These are phyloP conservation scores for Lacerta agilis DNA, from an alignment of 2,797 vertebrate genomes.

Conservation along the genomic window DNA sequence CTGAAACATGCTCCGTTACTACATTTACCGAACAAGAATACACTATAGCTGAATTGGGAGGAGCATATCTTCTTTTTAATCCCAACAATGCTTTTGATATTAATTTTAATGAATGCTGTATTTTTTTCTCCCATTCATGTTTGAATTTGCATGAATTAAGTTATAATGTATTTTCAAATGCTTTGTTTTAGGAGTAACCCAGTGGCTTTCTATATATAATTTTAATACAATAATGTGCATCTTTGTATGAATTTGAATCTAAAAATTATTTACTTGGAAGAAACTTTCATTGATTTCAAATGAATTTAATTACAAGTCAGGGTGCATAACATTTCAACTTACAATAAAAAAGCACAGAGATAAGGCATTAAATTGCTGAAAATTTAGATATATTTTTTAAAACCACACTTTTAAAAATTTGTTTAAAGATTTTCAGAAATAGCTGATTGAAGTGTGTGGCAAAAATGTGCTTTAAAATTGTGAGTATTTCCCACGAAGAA, in stretches of 20 bases:
- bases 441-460: background rate
- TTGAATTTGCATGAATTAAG: background rate
- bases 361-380: background rate
- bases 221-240: background rate
- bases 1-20: background rate
- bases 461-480: too few species aligned
- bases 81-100: too few species aligned
- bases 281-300: background rate
- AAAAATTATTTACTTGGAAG: background rate
- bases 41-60: too few species aligned
- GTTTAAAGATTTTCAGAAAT: background rate
- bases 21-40: background rate
- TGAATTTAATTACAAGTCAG: background rate
- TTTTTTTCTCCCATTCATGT: background rate
- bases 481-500: too few species aligned
- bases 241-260: background rate
- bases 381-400: background rate
- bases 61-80: background rate
- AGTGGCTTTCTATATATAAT: background rate
- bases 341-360: background rate
- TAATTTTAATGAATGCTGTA: background rate
- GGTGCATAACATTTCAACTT: background rate
- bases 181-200: background rate
- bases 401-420: background rate
- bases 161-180: background rate